These are phyloP conservation scores for Siderastrea radians DNA, from an alignment of 92 coral and sea anemone species.

Conservation along the genomic window DNA sequence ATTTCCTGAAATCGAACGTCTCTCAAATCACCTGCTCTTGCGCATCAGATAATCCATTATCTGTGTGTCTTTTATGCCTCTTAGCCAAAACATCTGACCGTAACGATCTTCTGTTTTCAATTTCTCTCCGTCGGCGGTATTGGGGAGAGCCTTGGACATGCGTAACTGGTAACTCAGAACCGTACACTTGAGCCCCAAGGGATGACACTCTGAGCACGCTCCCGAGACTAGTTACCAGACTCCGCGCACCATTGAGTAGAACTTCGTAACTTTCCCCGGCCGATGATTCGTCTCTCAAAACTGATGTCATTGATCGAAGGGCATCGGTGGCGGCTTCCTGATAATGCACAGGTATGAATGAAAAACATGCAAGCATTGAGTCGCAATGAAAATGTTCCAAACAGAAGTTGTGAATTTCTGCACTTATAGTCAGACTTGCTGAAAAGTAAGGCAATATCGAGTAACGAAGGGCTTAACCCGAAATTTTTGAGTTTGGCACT, in stretches of 20 bases:
- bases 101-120: too few relatives aligned
- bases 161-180: background rate
- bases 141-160: too few relatives aligned
- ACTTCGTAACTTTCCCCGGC: constrained; percentile 24
- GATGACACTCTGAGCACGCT: constrained; percentile 60
- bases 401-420: background rate
- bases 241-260: constrained; percentile 35
- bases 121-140: too few relatives aligned
- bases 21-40: background rate
- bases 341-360: background rate
- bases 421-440: background rate
- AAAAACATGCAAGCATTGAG: background rate
- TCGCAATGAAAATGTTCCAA: background rate
- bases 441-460: too few relatives aligned
- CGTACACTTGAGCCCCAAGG: constrained; percentile 9
- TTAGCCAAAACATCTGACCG: too few relatives aligned
- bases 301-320: constrained; percentile 39
- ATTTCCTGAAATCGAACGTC: background rate
- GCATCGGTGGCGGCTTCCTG: constrained; percentile 53
- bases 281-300: constrained; percentile 22
- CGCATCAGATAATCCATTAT: too few relatives aligned
- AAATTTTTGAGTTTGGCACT: too few relatives aligned
- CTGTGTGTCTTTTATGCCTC: too few relatives aligned
- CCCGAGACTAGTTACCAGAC: constrained; percentile 58
- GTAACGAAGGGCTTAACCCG: too few relatives aligned